Evolutionary conservation across 2,888 invertebrate species (phyloP).

Genomic region (Aethes cnicana): DNA sequence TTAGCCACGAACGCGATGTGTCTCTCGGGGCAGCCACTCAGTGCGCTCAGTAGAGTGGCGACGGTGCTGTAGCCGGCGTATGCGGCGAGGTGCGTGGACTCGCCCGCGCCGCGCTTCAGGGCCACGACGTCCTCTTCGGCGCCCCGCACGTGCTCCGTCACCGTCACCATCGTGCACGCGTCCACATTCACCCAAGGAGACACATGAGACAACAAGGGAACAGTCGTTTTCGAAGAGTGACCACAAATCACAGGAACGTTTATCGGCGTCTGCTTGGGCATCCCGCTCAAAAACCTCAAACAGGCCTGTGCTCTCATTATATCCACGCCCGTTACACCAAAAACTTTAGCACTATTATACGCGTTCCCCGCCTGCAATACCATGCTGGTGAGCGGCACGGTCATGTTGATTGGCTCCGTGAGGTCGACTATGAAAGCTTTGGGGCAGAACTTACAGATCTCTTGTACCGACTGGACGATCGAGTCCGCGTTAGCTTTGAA

Average conservation of each 20-base stretch:
- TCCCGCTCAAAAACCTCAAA: conserved; percentile 7
- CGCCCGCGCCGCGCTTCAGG: conserved; percentile 1
- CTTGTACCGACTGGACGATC: conserved; percentile 10
- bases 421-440: conserved; percentile 12
- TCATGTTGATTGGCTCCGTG: conserved; percentile 19
- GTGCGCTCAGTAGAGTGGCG: conserved; percentile 10
- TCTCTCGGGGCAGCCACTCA: conserved; percentile 9
- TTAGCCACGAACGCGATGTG: conserved; percentile 22
- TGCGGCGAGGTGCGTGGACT: conserved; percentile 2
- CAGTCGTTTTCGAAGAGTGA: conserved; percentile 17
- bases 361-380: conserved; percentile 3
- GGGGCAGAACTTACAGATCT: conserved; percentile 14
- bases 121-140: background rate
- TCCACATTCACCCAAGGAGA: conserved; percentile 19
- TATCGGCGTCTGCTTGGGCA: conserved; percentile 1
- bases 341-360: conserved; percentile 7
- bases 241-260: conserved; percentile 20
- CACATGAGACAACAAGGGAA: conserved; percentile 21
- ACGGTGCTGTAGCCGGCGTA: conserved; percentile 10
- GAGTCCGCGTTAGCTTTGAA: conserved; percentile 10
- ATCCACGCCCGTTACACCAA: conserved; percentile 18
- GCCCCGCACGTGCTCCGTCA: conserved; percentile 16
- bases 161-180: conserved; percentile 5
- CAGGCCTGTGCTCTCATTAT: conserved; percentile 19
- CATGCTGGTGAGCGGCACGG: conserved; percentile 13